Evolutionary conservation across 2,113 vertebrate genomes (phyloP).

Genomic region (Cottus gobio): DNA sequence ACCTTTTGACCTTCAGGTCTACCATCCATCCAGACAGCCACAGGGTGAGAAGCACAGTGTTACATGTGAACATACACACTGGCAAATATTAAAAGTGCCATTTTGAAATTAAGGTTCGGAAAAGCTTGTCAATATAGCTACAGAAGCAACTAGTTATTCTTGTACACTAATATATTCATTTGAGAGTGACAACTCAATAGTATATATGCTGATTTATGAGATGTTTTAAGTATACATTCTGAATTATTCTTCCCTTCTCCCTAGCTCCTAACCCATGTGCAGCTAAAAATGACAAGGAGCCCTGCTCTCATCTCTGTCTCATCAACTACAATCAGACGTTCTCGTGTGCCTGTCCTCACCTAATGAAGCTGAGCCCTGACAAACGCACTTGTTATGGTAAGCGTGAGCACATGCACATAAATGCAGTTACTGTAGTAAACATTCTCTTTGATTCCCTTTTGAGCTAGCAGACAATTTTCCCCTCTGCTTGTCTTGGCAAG

Average conservation of each 20-base stretch:
- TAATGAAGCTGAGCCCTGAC: constrained; percentile 94
- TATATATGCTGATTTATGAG: background rate
- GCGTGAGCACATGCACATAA: constrained; percentile 3
- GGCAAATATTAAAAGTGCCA: background rate
- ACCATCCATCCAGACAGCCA: constrained; percentile 95
- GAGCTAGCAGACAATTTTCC: constrained; percentile 3
- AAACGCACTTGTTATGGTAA: constrained; percentile 93
- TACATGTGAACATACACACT: background rate
- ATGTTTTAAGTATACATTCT: background rate
- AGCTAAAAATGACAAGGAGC: constrained; percentile 90
- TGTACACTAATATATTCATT: background rate
- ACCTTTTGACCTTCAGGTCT: constrained; percentile 97
- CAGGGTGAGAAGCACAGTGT: constrained; percentile 83
- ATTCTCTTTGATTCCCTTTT: background rate
- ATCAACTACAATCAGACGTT: constrained; percentile 95
- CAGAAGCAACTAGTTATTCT: background rate
- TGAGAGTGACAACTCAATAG: background rate
- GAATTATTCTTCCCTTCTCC: background rate
- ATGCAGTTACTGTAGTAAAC: constrained; percentile 9
- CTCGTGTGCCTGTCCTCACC: constrained; percentile 95
- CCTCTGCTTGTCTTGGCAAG: constrained; percentile 24
- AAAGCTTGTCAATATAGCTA: background rate
- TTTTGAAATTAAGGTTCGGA: background rate
- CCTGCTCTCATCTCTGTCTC: constrained; percentile 95
- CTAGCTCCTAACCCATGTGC: constrained; percentile 95